A percentile compares a stretch with the other conserved stretches of the same genome.
Evolutionary conservation across 2,797 vertebrate species (phyloP).

Genomic region (Smutsia gigantea): DNA sequence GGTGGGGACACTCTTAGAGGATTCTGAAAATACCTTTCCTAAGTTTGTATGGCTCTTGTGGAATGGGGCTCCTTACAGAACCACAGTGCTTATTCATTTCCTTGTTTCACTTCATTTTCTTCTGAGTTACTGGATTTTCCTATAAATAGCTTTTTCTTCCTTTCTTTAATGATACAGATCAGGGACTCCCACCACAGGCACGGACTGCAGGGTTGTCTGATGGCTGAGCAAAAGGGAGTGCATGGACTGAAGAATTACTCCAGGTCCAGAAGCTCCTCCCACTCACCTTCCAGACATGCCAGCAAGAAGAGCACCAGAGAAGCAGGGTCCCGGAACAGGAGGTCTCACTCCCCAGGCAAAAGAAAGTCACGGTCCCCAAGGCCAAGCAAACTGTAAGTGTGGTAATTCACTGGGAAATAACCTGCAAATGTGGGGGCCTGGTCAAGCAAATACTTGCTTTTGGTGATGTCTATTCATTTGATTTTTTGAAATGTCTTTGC

Average conservation of each 20-base stretch:
- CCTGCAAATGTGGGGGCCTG: background rate
- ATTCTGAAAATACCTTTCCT: background rate
- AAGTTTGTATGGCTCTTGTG: background rate
- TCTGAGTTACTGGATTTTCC: background rate
- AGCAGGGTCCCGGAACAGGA: conserved; percentile 50
- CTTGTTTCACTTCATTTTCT: background rate
- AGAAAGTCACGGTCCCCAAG: conserved; percentile 75
- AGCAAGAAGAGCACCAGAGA: conserved; percentile 74
- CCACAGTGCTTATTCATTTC: background rate
- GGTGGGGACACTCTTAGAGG: background rate
- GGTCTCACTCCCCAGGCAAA: conserved; percentile 59
- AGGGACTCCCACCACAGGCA: conserved; percentile 79
- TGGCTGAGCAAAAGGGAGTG: conserved; percentile 71
- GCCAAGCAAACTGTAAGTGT: conserved; percentile 83
- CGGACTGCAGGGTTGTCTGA: conserved; percentile 74
- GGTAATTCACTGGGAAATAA: background rate
- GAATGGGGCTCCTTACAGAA: background rate
- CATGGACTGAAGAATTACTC: conserved; percentile 74
- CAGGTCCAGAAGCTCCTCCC: conserved; percentile 86
- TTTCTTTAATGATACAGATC: conserved; percentile 83
- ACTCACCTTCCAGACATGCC: conserved; percentile 84
- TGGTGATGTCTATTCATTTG: background rate
- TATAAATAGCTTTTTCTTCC: background rate
- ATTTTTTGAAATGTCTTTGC: background rate
- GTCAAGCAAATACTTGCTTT: background rate